Evolutionary conservation across 2,113 vertebrate genomes (phyloP).

Genomic region (Nansenia antarctica): DNA sequence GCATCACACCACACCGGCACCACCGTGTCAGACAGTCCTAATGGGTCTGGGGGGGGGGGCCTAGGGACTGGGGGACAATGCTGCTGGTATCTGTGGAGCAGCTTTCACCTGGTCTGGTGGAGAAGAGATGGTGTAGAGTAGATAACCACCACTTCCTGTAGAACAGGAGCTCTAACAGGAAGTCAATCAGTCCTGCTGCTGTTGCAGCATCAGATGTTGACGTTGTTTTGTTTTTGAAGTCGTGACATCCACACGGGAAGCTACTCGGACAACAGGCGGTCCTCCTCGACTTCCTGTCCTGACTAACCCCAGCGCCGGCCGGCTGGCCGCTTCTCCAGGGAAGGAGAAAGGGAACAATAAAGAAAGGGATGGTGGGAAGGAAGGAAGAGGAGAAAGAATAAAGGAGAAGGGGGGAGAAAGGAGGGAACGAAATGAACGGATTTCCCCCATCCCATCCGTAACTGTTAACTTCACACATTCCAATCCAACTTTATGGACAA

Average conservation of each 20-base stretch:
- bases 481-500: not conserved
- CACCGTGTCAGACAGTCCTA: not conserved
- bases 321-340: not conserved
- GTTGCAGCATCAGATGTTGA: not conserved
- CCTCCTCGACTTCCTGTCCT: constrained; percentile 14
- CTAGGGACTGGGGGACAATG: constrained; percentile 13
- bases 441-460: constrained; percentile 15
- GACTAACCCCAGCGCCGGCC: not conserved
- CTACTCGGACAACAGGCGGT: constrained; percentile 7
- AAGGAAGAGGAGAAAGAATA: not conserved
- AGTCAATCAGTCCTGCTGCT: not conserved
- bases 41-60: not conserved
- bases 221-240: constrained; percentile 10
- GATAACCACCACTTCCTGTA: constrained; percentile 40
- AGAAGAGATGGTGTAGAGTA: constrained; percentile 19
- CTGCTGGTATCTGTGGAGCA: constrained; percentile 21
- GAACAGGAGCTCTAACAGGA: constrained; percentile 1
- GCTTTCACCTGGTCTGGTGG: constrained; percentile 21
- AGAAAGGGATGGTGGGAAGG: not conserved
- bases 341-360: not conserved
- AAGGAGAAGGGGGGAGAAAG: not conserved
- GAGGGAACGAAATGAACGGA: not conserved
- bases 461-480: not conserved
- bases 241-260: constrained; percentile 43
- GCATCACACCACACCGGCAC: constrained; percentile 11